These are phyloP conservation scores for Armadillidium nasatum DNA, from an alignment of 1,140 invertebrate genomes.

Conservation along the genomic window DNA sequence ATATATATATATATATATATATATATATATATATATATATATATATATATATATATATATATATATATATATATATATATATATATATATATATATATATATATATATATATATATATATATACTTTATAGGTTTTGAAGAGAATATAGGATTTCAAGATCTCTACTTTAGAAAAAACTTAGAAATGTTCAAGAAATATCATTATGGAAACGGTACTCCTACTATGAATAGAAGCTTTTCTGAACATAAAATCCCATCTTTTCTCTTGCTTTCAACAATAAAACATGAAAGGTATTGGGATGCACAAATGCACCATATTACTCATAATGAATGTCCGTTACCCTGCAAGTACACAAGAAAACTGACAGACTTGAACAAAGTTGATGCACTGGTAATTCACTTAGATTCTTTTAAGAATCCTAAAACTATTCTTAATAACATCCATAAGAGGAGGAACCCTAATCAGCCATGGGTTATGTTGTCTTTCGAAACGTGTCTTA, in stretches of 20 bases:
- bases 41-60: neutral
- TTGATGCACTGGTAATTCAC: neutral
- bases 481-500: neutral
- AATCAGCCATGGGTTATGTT: neutral
- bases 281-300: neutral
- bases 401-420: too few species aligned
- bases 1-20: neutral
- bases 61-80: neutral
- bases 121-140: neutral
- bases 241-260: neutral
- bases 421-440: neutral
- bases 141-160: neutral
- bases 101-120: neutral
- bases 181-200: neutral
- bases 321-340: neutral
- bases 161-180: neutral
- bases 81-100: constrained; percentile 3
- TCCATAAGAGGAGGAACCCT: neutral
- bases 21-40: neutral
- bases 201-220: neutral
- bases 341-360: neutral
- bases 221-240: neutral
- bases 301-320: neutral
- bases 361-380: neutral
- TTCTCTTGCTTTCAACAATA: neutral